Percentiles rank a stretch among this genome's conserved stretches.
Conservation (phyloP, 2,113 vertebrate species). For the Rhegmatorhina hoffmannsi region DNA sequence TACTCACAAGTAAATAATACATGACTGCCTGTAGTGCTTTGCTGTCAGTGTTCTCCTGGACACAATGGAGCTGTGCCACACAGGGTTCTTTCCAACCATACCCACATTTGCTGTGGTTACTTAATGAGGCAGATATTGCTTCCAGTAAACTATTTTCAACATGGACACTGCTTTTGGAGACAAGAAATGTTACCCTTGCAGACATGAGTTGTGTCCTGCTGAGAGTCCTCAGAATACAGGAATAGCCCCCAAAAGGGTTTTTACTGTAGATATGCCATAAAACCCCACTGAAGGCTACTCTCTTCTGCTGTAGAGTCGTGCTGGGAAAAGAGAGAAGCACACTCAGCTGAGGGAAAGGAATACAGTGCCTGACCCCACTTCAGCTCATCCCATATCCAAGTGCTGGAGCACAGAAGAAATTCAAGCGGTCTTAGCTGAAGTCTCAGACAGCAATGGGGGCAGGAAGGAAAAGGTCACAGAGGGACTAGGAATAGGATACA, state of each 20-base stretch:
- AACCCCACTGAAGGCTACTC: not conserved
- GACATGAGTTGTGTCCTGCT: not conserved
- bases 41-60: not conserved
- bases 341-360: not conserved
- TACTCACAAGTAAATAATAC: not conserved
- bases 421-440: not conserved
- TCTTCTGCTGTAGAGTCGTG: not conserved
- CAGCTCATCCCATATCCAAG: not conserved
- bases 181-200: not conserved
- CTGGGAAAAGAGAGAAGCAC: not conserved
- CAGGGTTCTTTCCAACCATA: not conserved
- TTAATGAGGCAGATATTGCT: not conserved
- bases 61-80: accelerated
- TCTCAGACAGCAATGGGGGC: not conserved
- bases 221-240: not conserved
- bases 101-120: not conserved
- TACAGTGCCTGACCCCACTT: not conserved
- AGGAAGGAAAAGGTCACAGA: not conserved
- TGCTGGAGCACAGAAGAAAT: not conserved
- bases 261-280: not conserved
- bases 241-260: not conserved
- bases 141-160: not conserved
- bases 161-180: not conserved
- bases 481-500: not conserved
- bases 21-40: not conserved